phyloP scores from a whole-genome alignment of 1,140 invertebrate genomes.

The Chironomus tepperi region DNA sequence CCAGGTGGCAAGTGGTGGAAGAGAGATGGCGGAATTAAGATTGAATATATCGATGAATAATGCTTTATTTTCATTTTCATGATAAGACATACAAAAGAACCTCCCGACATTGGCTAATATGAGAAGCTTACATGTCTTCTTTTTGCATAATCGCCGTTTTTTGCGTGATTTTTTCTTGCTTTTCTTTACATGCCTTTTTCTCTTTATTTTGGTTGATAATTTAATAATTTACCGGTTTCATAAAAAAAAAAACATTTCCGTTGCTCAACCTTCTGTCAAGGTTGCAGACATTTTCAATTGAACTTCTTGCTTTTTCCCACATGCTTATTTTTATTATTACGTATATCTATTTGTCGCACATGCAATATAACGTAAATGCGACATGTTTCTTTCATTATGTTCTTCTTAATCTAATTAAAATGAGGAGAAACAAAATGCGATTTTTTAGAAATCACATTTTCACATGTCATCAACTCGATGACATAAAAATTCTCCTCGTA shows the following conservation, averaged over 20 bases:
- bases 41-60: not conserved
- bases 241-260: not conserved
- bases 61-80: not conserved
- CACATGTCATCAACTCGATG: constrained; percentile 2
- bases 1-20: not conserved
- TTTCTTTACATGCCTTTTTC: not conserved
- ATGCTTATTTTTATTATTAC: not conserved
- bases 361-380: not conserved
- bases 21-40: not conserved
- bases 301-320: not conserved
- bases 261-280: constrained; percentile 11
- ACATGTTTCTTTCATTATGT: not conserved
- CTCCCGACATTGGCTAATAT: not conserved
- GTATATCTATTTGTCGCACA: not conserved
- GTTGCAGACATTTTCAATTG: constrained; percentile 6
- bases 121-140: not conserved
- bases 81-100: not conserved
- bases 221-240: constrained; percentile 6
- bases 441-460: not conserved
- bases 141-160: too few relatives aligned
- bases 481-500: not conserved
- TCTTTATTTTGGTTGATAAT: not conserved
- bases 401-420: not conserved
- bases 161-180: too few relatives aligned
- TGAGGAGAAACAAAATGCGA: not conserved